Conservation (phyloP, 1,140 invertebrate genomes). For the Drosophila pachea region DNA sequence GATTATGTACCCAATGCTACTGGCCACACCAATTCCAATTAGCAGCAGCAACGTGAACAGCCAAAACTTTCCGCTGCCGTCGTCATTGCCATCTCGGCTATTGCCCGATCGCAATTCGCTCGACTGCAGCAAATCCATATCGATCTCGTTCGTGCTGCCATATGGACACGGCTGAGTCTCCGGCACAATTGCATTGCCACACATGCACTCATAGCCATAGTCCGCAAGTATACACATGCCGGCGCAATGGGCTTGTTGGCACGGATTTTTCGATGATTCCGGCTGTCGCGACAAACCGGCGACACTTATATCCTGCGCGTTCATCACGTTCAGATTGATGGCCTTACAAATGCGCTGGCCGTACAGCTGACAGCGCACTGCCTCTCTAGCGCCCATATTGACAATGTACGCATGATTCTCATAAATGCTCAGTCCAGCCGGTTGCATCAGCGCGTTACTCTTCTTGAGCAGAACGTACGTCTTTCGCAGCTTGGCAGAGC, state of each 20-base stretch:
- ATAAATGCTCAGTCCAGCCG: constrained; percentile 80
- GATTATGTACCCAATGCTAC: constrained; percentile 62
- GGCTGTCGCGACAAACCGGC: constrained; percentile 81
- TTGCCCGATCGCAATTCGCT: constrained; percentile 5
- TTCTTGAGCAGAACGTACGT: constrained; percentile 80
- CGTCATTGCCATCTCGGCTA: neutral
- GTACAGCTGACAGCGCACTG: constrained; percentile 81
- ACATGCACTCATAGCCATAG: constrained; percentile 80
- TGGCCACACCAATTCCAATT: neutral
- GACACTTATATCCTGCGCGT: constrained; percentile 81
- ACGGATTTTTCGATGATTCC: constrained; percentile 76
- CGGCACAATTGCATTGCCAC: constrained; percentile 77
- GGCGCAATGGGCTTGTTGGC: constrained; percentile 80
- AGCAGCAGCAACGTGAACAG: constrained; percentile 20
- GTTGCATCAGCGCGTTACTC: constrained; percentile 79
- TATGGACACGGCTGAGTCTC: constrained; percentile 68
- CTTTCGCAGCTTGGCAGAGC: constrained; percentile 80
- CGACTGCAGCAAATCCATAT: constrained; percentile 13
- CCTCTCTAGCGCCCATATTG: constrained; percentile 78
- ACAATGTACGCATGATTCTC: constrained; percentile 83
- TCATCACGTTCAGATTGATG: constrained; percentile 78
- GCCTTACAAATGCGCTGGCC: constrained; percentile 78
- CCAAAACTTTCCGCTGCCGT: constrained; percentile 9
- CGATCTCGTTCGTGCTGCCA: constrained; percentile 51
- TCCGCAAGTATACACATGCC: constrained; percentile 81